Evolutionary conservation across 2,888 invertebrate species (phyloP).

Genomic region (Tuberolachnus salignus): DNA sequence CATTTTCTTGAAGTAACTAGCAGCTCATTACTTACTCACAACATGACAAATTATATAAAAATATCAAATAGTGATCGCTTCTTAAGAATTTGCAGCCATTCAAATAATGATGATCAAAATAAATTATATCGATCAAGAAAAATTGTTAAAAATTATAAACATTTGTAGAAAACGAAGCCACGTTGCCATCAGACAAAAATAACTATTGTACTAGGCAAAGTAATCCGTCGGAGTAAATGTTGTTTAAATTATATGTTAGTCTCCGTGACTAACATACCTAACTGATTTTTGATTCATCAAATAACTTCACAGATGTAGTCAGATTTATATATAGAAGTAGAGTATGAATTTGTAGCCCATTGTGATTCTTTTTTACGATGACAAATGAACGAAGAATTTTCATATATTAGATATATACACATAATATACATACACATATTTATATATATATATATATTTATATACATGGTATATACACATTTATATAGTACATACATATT

Average conservation of each 20-base stretch:
- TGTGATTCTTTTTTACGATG: conserved; percentile 45
- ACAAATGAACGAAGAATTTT: conserved; percentile 54
- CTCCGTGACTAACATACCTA: conserved; percentile 44
- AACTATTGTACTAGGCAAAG: conserved; percentile 8
- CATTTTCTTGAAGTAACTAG: conserved; percentile 31
- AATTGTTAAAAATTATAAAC: conserved; percentile 1
- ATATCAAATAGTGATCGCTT: conserved; percentile 14
- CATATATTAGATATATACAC: conserved; percentile 39
- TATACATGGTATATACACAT: not conserved
- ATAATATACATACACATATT: conserved; percentile 1
- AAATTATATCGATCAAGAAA: conserved; percentile 26
- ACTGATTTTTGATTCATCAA: conserved; percentile 28
- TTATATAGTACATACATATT: conserved; percentile 2
- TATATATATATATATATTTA: not conserved
- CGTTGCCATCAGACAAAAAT: conserved; percentile 10
- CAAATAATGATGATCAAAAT: conserved; percentile 21
- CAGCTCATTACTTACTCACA: conserved; percentile 21
- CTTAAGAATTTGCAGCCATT: conserved; percentile 18
- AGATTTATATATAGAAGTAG: conserved; percentile 44
- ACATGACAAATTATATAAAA: conserved; percentile 11
- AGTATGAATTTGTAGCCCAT: conserved; percentile 43
- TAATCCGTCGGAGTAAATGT: conserved; percentile 19
- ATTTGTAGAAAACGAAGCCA: conserved; percentile 10
- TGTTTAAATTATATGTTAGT: conserved; percentile 33
- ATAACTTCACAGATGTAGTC: conserved; percentile 51